Percentiles rank a stretch among this genome's conserved stretches.
phyloP scores from a whole-genome alignment of 1,140 invertebrate genomes.

The Arion vulgaris region DNA sequence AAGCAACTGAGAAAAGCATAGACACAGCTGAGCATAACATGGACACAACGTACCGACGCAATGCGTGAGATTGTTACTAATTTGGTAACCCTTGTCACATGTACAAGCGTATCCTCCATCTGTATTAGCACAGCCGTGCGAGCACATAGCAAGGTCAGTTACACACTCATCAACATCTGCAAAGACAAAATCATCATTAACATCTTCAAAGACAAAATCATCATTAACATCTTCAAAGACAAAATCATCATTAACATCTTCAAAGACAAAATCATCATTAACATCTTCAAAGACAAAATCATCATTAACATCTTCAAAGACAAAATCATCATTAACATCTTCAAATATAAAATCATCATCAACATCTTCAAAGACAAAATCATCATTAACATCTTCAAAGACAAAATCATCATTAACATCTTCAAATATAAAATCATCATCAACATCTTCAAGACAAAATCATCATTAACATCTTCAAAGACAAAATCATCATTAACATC shows the following conservation, averaged over 20 bases:
- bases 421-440: no score
- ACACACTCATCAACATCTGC: constrained; percentile 68
- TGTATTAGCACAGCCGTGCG: constrained; percentile 59
- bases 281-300: background rate
- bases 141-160: constrained; percentile 46
- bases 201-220: background rate
- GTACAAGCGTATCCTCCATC: constrained; percentile 54
- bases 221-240: background rate
- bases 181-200: constrained; percentile 47
- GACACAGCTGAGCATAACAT: no score
- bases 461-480: no score
- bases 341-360: background rate
- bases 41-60: constrained; percentile 31
- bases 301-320: background rate
- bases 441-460: no score
- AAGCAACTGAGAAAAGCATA: no score
- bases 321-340: background rate
- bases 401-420: no score
- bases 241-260: background rate
- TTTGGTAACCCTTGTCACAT: constrained; percentile 45
- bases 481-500: no score
- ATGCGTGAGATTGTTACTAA: background rate
- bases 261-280: background rate
- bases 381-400: no score
- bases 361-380: no score